Percentiles rank a stretch among this genome's conserved stretches.
Conservation (phyloP, 1,140 invertebrate species). For the Lepidostoma basale region DNA sequence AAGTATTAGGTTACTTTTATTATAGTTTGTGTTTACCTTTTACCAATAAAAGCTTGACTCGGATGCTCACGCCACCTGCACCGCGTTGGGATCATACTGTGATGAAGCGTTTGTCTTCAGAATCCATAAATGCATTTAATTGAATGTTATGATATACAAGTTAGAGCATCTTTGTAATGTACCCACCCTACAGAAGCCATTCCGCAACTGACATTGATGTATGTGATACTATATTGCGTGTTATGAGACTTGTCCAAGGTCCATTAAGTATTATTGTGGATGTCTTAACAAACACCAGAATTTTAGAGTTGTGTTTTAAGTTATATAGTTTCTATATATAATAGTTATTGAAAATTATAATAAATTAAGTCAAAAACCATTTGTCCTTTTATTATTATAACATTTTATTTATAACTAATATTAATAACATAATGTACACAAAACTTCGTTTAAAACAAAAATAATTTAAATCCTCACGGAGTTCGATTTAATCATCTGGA, state of each 20-base stretch:
- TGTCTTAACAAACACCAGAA: slow-evolving; percentile 20
- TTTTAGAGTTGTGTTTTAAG: slow-evolving; percentile 31
- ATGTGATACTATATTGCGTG: slow-evolving; percentile 23
- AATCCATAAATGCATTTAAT: slow-evolving; percentile 16
- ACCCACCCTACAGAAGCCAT: slow-evolving; percentile 2
- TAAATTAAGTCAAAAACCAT: slow-evolving; percentile 7
- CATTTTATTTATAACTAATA: slow-evolving; percentile 24
- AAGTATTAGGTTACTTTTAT: too few relatives aligned
- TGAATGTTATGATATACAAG: slow-evolving; percentile 14
- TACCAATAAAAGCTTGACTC: too few relatives aligned
- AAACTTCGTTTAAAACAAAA: too few relatives aligned
- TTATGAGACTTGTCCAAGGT: slow-evolving; percentile 8
- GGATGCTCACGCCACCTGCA: too few relatives aligned
- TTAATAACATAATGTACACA: not conserved
- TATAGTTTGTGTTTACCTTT: too few relatives aligned
- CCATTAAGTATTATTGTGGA: slow-evolving; percentile 18
- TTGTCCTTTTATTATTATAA: slow-evolving; percentile 18
- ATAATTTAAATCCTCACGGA: too few relatives aligned
- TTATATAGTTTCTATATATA: slow-evolving; percentile 33
- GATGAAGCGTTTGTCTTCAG: slow-evolving; percentile 2
- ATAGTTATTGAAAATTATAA: slow-evolving; percentile 29
- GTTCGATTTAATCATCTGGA: too few relatives aligned
- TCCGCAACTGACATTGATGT: slow-evolving; percentile 19
- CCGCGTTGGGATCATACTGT: slow-evolving; percentile 1
- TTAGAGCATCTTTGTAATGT: slow-evolving; percentile 5